Conservation (phyloP, 2,888 invertebrate genomes). For the Meteorus cinctellus region DNA sequence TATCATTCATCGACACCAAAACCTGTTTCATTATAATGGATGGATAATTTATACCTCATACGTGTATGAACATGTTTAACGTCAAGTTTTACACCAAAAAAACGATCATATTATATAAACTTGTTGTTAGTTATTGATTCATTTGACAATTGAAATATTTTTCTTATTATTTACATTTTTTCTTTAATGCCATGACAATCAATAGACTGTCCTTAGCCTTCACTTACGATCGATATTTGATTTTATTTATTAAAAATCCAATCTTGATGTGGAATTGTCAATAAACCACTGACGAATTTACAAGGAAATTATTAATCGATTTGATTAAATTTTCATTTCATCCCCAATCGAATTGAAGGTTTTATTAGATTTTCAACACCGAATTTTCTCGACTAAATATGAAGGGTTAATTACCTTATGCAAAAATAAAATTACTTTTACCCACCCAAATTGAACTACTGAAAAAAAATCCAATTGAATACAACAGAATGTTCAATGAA, state of each 20-base stretch:
- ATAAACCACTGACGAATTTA: constrained; percentile 1
- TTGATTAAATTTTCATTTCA: no score
- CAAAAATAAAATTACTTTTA: no score
- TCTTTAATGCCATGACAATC: constrained; percentile 30
- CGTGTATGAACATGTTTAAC: neutral
- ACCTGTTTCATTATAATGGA: neutral
- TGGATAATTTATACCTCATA: neutral
- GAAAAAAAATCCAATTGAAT: no score
- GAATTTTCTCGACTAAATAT: no score
- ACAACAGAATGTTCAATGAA: no score
- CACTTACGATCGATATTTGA: constrained; percentile 19
- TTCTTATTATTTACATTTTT: neutral
- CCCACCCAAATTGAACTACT: no score
- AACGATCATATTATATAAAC: neutral
- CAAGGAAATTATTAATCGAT: neutral
- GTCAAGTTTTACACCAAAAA: neutral
- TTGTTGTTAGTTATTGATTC: neutral
- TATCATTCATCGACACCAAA: neutral
- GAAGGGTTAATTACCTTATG: no score
- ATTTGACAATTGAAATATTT: constrained; percentile 22
- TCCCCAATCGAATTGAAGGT: no score
- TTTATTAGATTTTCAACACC: no score
- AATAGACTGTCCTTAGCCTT: constrained; percentile 40
- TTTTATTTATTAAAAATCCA: constrained; percentile 35
- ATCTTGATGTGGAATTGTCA: constrained; percentile 2